These are phyloP conservation scores for Pemphigus obesinymphae DNA, from an alignment of 1,140 invertebrate genomes.

Conservation along the genomic window DNA sequence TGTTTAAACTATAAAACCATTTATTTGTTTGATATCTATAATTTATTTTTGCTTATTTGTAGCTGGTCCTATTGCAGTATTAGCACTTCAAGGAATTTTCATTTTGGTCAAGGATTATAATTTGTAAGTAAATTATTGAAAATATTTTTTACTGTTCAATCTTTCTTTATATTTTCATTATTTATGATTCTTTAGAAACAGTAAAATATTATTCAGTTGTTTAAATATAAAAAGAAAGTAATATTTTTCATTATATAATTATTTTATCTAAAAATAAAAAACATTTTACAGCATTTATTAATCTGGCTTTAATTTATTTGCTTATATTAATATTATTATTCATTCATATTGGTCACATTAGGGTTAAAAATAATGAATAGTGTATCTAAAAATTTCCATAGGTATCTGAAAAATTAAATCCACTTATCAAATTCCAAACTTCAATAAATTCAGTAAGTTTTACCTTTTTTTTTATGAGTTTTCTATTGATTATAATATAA, in stretches of 20 bases:
- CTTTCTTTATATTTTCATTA: background rate
- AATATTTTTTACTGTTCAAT: background rate
- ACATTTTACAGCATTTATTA: too few relatives aligned
- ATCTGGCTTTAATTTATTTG: too few relatives aligned
- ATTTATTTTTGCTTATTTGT: conserved; percentile 38
- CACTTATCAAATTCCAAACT: too few relatives aligned
- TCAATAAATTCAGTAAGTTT: too few relatives aligned
- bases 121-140: conserved; percentile 38
- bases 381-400: too few relatives aligned
- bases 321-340: too few relatives aligned
- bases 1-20: conserved; percentile 44
- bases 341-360: too few relatives aligned
- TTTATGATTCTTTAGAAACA: background rate
- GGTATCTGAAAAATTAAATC: too few relatives aligned
- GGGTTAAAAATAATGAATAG: too few relatives aligned
- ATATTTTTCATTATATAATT: background rate
- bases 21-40: background rate
- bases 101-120: conserved; percentile 43
- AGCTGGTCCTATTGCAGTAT: conserved; percentile 80
- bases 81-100: conserved; percentile 64
- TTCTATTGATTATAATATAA: too few relatives aligned
- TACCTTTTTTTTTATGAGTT: too few relatives aligned
- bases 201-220: background rate
- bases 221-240: background rate
- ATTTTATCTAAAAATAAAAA: too few relatives aligned